Conservation (phyloP, 2,113 vertebrate species). For the Serilophus lunatus region DNA sequence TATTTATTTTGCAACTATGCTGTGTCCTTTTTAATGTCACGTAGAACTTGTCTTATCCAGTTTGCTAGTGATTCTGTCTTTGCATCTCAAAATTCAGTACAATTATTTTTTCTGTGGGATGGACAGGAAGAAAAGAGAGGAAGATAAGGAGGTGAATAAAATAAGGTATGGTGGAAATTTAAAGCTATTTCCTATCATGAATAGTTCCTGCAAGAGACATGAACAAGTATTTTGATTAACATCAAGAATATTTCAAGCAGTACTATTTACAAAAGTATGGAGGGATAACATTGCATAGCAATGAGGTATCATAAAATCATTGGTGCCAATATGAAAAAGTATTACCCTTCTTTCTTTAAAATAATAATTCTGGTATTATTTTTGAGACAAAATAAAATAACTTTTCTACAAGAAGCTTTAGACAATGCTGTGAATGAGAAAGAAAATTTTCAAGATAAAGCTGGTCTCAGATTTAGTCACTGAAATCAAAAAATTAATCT, state of each 20-base stretch:
- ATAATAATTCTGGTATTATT: not conserved
- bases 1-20: not conserved
- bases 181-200: not conserved
- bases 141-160: not conserved
- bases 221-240: constrained; percentile 28
- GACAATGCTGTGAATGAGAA: not conserved
- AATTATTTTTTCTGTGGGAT: not conserved
- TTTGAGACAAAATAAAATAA: not conserved
- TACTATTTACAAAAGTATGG: not conserved
- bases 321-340: not conserved
- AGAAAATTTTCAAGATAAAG: not conserved
- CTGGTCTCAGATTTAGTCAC: not conserved
- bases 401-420: not conserved
- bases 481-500: not conserved
- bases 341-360: not conserved
- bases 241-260: not conserved
- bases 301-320: not conserved
- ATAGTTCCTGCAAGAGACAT: not conserved
- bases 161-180: not conserved
- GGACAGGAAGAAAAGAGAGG: not conserved
- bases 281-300: not conserved
- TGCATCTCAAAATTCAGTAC: not conserved
- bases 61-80: not conserved
- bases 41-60: not conserved
- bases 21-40: not conserved